Percentiles rank a stretch among this genome's conserved stretches.
phyloP scores from a whole-genome alignment of 2,888 invertebrate genomes.

The Bhutanitis thaidina region DNA sequence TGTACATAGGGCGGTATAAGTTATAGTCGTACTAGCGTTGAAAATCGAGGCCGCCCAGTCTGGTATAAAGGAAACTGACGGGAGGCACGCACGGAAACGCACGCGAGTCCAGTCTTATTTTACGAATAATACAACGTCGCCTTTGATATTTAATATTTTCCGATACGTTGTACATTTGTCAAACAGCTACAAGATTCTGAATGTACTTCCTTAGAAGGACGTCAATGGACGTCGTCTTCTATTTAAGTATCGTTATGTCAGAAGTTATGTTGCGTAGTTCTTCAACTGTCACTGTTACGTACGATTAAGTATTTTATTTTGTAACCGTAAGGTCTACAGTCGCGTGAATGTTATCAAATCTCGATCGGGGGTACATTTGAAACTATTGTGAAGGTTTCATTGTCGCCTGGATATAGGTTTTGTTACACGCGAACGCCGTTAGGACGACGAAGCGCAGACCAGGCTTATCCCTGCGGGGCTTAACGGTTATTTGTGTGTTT shows the following conservation, averaged over 20 bases:
- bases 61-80: constrained; percentile 66
- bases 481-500: neutral
- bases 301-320: neutral
- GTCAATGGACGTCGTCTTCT: neutral
- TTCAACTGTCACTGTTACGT: neutral
- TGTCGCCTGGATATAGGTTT: constrained; percentile 47
- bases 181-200: neutral
- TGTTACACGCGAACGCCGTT: constrained; percentile 35
- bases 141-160: neutral
- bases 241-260: neutral
- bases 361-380: constrained; percentile 48
- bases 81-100: constrained; percentile 67
- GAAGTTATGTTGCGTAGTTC: neutral
- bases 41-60: constrained; percentile 71
- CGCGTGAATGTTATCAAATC: neutral
- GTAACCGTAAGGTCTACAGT: neutral
- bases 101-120: constrained; percentile 59
- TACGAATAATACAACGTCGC: constrained; percentile 4
- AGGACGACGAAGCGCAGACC: neutral
- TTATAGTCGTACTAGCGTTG: constrained; percentile 64
- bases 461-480: neutral
- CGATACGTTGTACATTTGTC: neutral
- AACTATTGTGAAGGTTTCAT: constrained; percentile 50
- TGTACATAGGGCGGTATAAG: constrained; percentile 56
- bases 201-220: neutral